Base-by-base conservation (phyloP, 2,113 vertebrate genomes). In the Apistogramma diplotaenia region DNA sequence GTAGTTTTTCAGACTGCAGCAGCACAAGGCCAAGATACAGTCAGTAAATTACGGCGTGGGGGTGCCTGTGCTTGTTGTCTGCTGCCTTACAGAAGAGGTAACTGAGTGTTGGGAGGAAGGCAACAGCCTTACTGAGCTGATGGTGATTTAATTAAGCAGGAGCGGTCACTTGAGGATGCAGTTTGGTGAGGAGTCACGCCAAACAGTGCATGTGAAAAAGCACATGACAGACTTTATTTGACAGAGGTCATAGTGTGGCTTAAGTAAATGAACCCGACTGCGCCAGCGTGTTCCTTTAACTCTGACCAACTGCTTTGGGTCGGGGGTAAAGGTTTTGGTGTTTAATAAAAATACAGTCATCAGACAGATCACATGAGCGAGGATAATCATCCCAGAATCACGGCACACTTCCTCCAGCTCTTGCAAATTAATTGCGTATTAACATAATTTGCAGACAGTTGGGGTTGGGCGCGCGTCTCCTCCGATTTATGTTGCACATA, bases 101-200 rank as follows among this genome's bases (percentile, higher is more conserved):
- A 40, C 46, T 46, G 16, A 46, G 33, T 74, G 33, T 43, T 27
- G 43, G 0, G 43, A 57, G 35, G 25, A 74, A 25, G 72, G 19
- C 16, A 74, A 57, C 33, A 57, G 53, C 27, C 35, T 74, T 29
- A 29, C 3, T 5, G 21, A 57, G 76, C 65, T 84, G 74, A 74
- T 31, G 75, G 61, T 23, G 84, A 79, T 86, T 86, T 19, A 6
- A 79, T 79, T 74, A 51, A 73, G 55, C 18, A 8, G 8, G 40
- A 70, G 15, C 11, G 10, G 43, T 70, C 6, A 51, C 31, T 51
- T 43, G 74, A 78, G 27, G 79, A 81, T 53, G 60, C 11, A 19
- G 57, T 23, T 49, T 19, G 10, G 6, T 16, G 51, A 70, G 40
- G 33, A 55, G 29, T 54, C 12, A 54, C 10, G 4, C 19, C 29